Evolutionary conservation across 2,113 vertebrate genomes (phyloP), one percentile per base, ranked within the genome.

Genomic region (Pangasianodon gigas): DNA sequence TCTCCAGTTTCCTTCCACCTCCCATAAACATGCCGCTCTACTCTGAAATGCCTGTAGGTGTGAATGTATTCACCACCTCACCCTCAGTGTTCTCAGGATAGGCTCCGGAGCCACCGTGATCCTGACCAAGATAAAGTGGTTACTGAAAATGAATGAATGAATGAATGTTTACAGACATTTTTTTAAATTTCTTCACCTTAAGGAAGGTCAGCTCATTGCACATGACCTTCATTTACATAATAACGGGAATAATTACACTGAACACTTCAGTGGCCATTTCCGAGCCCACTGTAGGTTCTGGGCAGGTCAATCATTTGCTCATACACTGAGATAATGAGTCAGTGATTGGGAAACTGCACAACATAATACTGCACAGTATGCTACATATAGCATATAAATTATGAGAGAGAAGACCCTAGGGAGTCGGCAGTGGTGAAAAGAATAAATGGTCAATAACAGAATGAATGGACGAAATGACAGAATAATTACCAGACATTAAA

Each of bases 271-370:
- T 86, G 84, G 69, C 65, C 60, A 69, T 88, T 69, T 85, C 81
- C 8, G 60, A 71, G 37, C 46, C 75, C 85, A 51, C 86, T 67
- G 84, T 69, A 87, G 62, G 52, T 80, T 89, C 41, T 51, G 77
- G 56, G 56, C 13, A 84, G 44, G 71, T 91, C 87, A 86, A 89
- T 89, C 88, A 60, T 86, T 79, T 86, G 71, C 84, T 88, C 84
- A 89, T 91, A 89, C 87, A 75, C 81, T 86, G 84, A 85, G 75
- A 71, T 89, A 89, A 91, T 89, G 52, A 86, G 75, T 41, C 52
- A 48, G 79, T 86, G 84, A 77, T 89, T 91, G 87, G 44, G 81
- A 48, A 51, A 65, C 52, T 85, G 80, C 8, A 2, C 79, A 4
- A 79, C 69, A 87, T 58, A 90, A 65, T 46, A 71, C 69, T 6